phyloP scores from a whole-genome alignment of 2,797 vertebrate genomes.

The Rhabdophis nuchalis region DNA sequence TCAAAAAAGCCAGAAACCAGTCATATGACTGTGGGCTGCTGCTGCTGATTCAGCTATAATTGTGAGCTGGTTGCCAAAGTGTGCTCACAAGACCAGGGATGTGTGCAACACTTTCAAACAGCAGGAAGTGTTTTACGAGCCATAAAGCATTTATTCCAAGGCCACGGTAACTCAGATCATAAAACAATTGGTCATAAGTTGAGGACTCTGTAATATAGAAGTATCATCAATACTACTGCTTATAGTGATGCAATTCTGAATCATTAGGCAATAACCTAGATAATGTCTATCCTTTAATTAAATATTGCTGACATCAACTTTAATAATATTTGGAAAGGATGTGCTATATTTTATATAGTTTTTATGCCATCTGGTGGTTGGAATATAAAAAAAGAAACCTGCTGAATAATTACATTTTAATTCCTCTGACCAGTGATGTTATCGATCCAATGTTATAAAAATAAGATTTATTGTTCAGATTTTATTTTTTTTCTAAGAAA shows the following conservation, averaged over 20 bases:
- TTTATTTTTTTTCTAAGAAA: background rate
- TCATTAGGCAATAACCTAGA: background rate
- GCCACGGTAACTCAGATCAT: background rate
- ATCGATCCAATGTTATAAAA: fast-evolving
- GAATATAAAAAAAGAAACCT: background rate
- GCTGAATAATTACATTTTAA: slow-evolving; percentile 2
- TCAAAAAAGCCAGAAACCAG: background rate
- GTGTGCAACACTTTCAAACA: background rate
- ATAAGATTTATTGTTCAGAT: background rate
- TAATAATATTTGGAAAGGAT: background rate
- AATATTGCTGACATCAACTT: background rate
- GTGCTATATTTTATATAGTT: slow-evolving; percentile 44
- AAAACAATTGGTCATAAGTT: background rate
- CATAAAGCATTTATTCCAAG: background rate
- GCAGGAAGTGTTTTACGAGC: background rate
- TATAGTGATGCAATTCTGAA: background rate
- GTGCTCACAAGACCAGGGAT: background rate
- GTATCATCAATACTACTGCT: background rate
- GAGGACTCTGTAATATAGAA: background rate
- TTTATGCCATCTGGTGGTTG: slow-evolving; percentile 65
- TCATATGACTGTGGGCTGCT: background rate
- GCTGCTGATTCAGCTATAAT: background rate
- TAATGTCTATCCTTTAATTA: background rate
- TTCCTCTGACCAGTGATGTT: background rate
- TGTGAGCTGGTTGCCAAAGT: background rate